These are phyloP conservation scores for Oithona nana DNA, from an alignment of 2,888 invertebrate genomes.

Conservation along the genomic window DNA sequence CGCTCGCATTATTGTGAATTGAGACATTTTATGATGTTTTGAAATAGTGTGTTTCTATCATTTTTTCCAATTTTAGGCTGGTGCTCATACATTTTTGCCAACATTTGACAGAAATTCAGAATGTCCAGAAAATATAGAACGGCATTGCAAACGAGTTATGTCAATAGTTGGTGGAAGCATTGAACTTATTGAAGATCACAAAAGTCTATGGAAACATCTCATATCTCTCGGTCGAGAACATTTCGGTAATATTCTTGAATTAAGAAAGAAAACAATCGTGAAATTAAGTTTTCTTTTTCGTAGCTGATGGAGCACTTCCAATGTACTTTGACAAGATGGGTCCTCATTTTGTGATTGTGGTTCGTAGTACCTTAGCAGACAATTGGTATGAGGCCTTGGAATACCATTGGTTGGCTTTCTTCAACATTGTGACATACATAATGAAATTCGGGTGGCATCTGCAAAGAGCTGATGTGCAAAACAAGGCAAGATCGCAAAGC, in stretches of 20 bases:
- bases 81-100: not conserved
- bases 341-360: not conserved
- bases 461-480: constrained; percentile 1
- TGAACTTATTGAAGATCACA: not conserved
- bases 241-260: no score
- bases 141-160: not conserved
- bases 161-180: not conserved
- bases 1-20: no score
- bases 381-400: constrained; percentile 1
- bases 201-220: not conserved
- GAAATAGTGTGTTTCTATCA: not conserved
- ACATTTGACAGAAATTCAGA: not conserved
- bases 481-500: no score
- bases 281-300: no score
- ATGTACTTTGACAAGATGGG: not conserved
- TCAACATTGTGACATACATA: not conserved
- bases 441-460: constrained; percentile 4
- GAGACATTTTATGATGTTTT: no score
- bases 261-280: no score
- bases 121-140: not conserved
- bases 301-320: not conserved
- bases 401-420: constrained; percentile 3
- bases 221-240: not conserved
- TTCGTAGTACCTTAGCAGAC: not conserved
- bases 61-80: not conserved